These are phyloP conservation scores for Phorcus lineatus DNA, from an alignment of 2,888 invertebrate genomes.

Conservation along the genomic window DNA sequence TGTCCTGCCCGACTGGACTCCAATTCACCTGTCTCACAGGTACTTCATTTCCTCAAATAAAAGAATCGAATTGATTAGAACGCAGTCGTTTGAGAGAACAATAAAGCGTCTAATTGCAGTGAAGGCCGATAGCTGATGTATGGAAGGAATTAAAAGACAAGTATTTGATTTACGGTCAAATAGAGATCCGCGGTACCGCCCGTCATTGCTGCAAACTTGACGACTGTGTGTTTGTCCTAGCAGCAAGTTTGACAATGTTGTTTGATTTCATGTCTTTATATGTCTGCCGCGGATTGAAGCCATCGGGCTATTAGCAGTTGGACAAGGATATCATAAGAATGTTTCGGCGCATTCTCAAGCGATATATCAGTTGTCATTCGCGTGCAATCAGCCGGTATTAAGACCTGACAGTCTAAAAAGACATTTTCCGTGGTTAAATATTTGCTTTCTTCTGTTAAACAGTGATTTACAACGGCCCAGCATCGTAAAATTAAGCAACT, in stretches of 20 bases:
- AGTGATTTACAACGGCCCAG: constrained; percentile 29
- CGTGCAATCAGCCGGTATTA: constrained; percentile 19
- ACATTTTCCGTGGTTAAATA: constrained; percentile 34
- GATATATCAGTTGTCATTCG: constrained; percentile 23
- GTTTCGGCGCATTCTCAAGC: constrained; percentile 6
- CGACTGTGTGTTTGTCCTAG: neutral
- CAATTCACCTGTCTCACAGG: neutral
- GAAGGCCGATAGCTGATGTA: neutral
- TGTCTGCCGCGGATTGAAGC: constrained; percentile 1
- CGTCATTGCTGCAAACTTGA: neutral
- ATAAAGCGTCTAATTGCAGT: constrained; percentile 6
- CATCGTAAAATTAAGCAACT: constrained; percentile 30
- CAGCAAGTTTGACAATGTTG: neutral
- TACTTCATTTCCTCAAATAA: constrained; percentile 19
- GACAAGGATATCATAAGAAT: constrained; percentile 12
- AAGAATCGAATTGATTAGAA: constrained; percentile 19
- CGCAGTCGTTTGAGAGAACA: neutral
- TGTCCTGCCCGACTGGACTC: neutral
- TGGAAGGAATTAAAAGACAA: constrained; percentile 17
- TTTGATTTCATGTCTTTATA: constrained; percentile 19
- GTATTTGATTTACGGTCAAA: constrained; percentile 21
- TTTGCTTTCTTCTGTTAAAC: constrained; percentile 35
- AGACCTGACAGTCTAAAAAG: constrained; percentile 31
- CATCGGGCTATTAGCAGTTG: constrained; percentile 13
- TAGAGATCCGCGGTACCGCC: neutral